Base-by-base conservation (phyloP, 2,888 invertebrate species). In the Protonemura montana region DNA sequence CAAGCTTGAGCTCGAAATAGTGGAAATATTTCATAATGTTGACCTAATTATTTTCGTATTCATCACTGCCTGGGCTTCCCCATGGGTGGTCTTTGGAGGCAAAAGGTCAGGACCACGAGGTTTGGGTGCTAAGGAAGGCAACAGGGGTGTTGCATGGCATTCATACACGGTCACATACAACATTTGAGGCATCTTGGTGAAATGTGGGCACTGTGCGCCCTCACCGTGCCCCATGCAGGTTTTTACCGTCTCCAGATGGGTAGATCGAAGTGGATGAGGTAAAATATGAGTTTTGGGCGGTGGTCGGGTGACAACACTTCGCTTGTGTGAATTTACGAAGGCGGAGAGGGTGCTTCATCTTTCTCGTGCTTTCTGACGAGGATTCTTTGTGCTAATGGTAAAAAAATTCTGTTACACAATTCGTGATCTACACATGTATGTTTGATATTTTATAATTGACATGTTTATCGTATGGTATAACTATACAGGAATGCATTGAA, bases 1-100 rank as follows among this genome's bases (percentile, higher is more conserved):
- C 82, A 83, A 83, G 41, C 41, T 83, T 42, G 82, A 83, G 29
- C 26, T 41, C 10, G 27, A 83, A 41, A 83, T 83, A 78, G 78
- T 78, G 28, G 81, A 84, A 59, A 84, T 27, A 27, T 76, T 28
- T 84, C 84, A 84, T 28, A 84, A 84, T 84, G 84, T 84, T 84
- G 84, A 84, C 76, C 84, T 84, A 76, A 84, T 84, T 84, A 84
- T 76, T 76, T 27, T 26, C 76, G 59, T 76, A 84, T 84, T 84
- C 84, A 84, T 84, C 59, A 59, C 30, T 6, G 81, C 13, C 27
- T 13, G 1, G 81, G 59, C 1, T 6, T 21, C 35, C 30, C 59
- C 16, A 59, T 76, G 84, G 84, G 84, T 84, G 84, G 84, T 84
- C 84, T 27, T 28, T 0, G 78, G 28, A n/a, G 82, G 82, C 35